Base-by-base conservation (phyloP, 1,140 invertebrate genomes). In the Leguminivora glycinivorella region DNA sequence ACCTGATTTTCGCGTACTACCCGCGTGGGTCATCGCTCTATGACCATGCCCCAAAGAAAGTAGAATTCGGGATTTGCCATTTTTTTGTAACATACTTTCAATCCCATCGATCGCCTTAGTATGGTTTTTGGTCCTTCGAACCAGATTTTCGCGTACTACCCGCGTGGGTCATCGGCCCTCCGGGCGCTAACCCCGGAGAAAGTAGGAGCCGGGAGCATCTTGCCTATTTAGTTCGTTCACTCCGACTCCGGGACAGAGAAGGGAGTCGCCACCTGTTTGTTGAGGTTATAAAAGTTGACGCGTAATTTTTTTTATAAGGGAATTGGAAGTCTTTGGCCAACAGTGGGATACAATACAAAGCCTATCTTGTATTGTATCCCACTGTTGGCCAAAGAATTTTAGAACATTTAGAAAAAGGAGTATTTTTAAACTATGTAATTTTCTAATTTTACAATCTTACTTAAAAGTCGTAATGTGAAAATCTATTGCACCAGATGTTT, bases 171-270 rank as follows among this genome's bases (percentile, higher is more conserved):
- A 80, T 81, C 78, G 69, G 17, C 22, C 70, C 12, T 19, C 52
- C 82, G 84, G 84, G 71, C 82, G 76, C 85, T 84, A 72, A 87
- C 82, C 84, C 69, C 83, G 82, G 84, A 82, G 85, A 87, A 87
- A 87, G 85, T 87, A 81, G 77, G 22, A 67, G 70, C 73, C 63
- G 74, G 81, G 75, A 77, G 74, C 82, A 85, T 85, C 85, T 87
- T 78, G 75, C 83, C 79, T 79, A 87, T 87, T 83, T 85, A 72
- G 85, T 87, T 87, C 85, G 81, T 87, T 87, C 85, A 87, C 85
- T 80, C 78, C 76, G 74, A 87, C 85, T 80, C 78, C 76, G 74
- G 79, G 71, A 70, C 29, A 24, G 79, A 26, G 63, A 38, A 56
- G 77, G 74, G 79, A 79, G 79, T 72, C 66, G 72, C 24, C 25